Evolutionary conservation across 2,113 vertebrate genomes (phyloP).

Genomic region (Parus major): DNA sequence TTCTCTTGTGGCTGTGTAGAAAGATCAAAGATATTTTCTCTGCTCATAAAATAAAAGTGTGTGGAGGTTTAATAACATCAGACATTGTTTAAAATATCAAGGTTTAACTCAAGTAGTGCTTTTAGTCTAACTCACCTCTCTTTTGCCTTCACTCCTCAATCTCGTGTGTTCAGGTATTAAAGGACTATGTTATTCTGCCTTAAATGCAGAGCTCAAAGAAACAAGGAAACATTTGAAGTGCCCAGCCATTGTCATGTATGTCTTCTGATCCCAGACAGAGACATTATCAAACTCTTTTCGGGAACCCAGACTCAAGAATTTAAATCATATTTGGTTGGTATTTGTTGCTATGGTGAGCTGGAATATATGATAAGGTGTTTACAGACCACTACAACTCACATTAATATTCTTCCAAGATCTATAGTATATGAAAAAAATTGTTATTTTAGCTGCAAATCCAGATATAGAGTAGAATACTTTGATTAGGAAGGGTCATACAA

Average conservation of each 20-base stretch:
- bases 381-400: neutral
- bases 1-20: neutral
- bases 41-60: neutral
- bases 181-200: neutral
- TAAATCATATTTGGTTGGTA: neutral
- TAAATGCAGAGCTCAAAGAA: neutral
- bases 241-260: neutral
- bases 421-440: neutral
- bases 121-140: neutral
- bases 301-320: neutral
- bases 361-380: neutral
- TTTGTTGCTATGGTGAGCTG: neutral
- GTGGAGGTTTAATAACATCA: neutral
- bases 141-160: neutral
- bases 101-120: neutral
- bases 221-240: neutral
- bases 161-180: neutral
- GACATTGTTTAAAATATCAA: neutral
- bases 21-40: neutral
- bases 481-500: neutral
- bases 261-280: neutral
- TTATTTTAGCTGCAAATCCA: slow-evolving; percentile 14
- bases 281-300: neutral
- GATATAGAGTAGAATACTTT: neutral
- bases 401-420: neutral